These are phyloP conservation scores for Drosophila prolongata DNA, from an alignment of 2,888 invertebrate genomes.

Conservation along the genomic window DNA sequence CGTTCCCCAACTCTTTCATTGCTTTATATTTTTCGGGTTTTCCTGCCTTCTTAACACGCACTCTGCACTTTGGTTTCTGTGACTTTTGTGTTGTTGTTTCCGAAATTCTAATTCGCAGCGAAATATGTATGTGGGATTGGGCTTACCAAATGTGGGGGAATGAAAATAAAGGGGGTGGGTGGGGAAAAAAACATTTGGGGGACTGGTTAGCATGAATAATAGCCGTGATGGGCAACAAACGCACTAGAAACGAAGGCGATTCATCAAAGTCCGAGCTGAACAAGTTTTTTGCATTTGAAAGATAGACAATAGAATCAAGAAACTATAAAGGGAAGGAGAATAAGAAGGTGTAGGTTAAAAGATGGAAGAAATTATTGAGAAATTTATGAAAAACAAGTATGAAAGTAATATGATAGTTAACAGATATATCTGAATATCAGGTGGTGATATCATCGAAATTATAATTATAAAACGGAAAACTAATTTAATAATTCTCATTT, in stretches of 20 bases:
- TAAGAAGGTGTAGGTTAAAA: not conserved
- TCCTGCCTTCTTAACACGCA: constrained; percentile 57
- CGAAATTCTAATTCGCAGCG: constrained; percentile 49
- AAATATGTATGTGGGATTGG: constrained; percentile 38
- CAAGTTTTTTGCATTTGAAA: constrained; percentile 77
- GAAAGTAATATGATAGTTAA: not conserved
- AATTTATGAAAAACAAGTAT: not conserved
- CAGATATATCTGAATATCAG: too few relatives aligned
- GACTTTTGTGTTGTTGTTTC: constrained; percentile 47
- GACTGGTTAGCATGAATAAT: constrained; percentile 64
- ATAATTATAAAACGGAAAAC: too few relatives aligned
- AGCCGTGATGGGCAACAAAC: constrained; percentile 48
- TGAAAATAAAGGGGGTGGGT: not conserved
- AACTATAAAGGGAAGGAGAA: constrained; percentile 11
- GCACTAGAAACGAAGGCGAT: constrained; percentile 70
- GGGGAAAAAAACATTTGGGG: not conserved
- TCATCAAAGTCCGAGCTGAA: constrained; percentile 78
- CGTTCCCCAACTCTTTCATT: constrained; percentile 30
- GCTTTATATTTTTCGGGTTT: constrained; percentile 7
- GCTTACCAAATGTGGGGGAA: not conserved
- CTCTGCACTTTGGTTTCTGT: constrained; percentile 68
- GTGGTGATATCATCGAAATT: too few relatives aligned
- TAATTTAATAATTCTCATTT: too few relatives aligned
- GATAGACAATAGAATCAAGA: constrained; percentile 54
- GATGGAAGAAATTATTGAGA: not conserved